A percentile compares a stretch with the other conserved stretches of the same genome.
Evolutionary conservation across 2,113 vertebrate genomes (phyloP).

Genomic region (Microcebus lehilahytsara): DNA sequence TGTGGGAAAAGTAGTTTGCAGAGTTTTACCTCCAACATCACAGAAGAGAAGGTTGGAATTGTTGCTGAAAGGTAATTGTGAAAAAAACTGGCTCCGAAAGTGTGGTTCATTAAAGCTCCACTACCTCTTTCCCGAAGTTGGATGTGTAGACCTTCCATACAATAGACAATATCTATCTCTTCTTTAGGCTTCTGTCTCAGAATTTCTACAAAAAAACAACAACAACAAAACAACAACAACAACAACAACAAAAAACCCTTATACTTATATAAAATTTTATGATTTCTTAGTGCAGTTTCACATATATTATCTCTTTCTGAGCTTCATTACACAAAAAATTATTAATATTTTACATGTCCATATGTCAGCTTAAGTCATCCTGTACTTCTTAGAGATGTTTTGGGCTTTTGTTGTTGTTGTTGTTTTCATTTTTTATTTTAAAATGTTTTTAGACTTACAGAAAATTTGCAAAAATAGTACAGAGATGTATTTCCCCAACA

Average conservation of each 20-base stretch:
- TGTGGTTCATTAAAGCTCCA: not conserved
- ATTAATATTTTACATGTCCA: not conserved
- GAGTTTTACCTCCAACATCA: not conserved
- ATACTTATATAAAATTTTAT: not conserved
- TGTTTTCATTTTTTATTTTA: not conserved
- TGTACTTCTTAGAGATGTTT: not conserved
- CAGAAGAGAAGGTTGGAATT: not conserved
- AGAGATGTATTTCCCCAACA: not conserved
- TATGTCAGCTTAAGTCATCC: not conserved
- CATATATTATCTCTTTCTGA: not conserved
- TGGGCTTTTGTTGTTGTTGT: not conserved
- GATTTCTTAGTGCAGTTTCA: not conserved
- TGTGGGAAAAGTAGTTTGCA: not conserved
- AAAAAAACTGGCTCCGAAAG: not conserved
- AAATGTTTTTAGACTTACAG: not conserved
- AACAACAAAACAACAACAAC: no score
- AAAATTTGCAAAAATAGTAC: not conserved
- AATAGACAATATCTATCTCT: not conserved
- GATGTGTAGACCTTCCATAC: not conserved
- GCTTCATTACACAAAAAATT: not conserved
- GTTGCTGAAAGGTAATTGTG: not conserved
- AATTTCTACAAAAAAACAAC: not conserved
- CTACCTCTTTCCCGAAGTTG: not conserved
- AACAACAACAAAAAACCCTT: not conserved
- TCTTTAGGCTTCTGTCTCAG: not conserved